Evolutionary conservation across 2,797 vertebrate species (phyloP), one percentile per base, ranked within the genome.

Genomic region (Falco peregrinus): DNA sequence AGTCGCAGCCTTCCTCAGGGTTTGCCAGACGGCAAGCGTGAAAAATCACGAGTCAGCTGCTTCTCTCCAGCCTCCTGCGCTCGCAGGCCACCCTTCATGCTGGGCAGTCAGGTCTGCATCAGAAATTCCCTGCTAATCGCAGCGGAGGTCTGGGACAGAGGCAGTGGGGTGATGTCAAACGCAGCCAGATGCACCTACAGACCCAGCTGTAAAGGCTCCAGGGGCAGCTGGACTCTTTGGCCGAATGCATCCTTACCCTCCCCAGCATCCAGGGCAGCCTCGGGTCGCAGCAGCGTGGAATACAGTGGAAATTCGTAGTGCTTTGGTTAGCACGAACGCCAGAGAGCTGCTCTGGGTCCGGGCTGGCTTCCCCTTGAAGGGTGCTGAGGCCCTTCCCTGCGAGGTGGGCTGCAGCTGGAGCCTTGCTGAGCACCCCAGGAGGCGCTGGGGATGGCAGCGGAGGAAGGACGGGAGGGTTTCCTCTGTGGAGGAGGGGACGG

Each of bases 211-310:
- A 6, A 35, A n/a, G 63, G 68, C 69, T 56, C 60, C 61, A 9
- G 92, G 29, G 19, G 69, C 69, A n/a, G 59, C 67, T 8, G 69
- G 51, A n/a, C 43, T 19, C 31, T 13, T 24, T 3, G 57, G 16
- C 47, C 56, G 67, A 47, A 9, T 11, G 35, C 1, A 1, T 22
- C 35, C 24, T 1, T 16, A 17, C 13, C 61, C 57, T 37, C 20
- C 37, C 33, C 68, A 16, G 59, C 1, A 2, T 3, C 63, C 43
- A 3, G 35, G 6, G 8, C 51, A 11, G 1, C 41, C 41, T 9
- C 1, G 9, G 56, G n/a, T 8, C 12, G 29, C 3, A 21, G 37
- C 67, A 28, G 67, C 2, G 1, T 0, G 2, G 37, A 43, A 12
- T 1, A 1, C 2, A 1, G 51, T 9, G 35, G 65, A 5, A 45